Conservation (phyloP, 2,888 invertebrate genomes). For the Teleiodes luculella region DNA sequence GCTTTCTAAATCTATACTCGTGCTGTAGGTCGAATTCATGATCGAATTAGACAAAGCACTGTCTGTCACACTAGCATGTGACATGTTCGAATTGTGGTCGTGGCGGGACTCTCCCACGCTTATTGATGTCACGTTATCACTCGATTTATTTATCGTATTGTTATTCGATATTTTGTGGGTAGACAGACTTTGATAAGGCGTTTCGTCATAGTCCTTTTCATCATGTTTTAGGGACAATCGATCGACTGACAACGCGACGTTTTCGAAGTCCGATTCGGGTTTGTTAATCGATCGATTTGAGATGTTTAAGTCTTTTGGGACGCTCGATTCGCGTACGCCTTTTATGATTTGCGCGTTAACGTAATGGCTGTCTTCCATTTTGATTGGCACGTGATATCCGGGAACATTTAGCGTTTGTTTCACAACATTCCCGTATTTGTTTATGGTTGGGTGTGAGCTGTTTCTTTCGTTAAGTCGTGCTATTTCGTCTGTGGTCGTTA, state of each 20-base stretch:
- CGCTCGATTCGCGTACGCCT: conserved; percentile 60
- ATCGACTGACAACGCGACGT: conserved; percentile 49
- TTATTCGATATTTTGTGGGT: conserved; percentile 59
- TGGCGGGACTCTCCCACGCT: conserved; percentile 40
- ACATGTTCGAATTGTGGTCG: conserved; percentile 29
- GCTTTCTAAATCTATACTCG: conserved; percentile 48
- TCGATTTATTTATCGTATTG: conserved; percentile 50
- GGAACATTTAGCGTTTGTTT: conserved; percentile 37
- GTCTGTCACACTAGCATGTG: conserved; percentile 37
- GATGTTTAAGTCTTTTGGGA: conserved; percentile 52
- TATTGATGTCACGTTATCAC: conserved; percentile 66
- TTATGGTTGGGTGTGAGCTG: conserved; percentile 54
- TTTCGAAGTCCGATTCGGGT: conserved; percentile 46
- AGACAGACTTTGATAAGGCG: conserved; percentile 68
- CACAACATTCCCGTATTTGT: conserved; percentile 40
- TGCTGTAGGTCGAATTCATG: conserved; percentile 52
- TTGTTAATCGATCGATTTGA: conserved; percentile 47
- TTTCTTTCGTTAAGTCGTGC: conserved; percentile 65
- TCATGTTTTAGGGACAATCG: conserved; percentile 52
- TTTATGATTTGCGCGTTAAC: conserved; percentile 71
- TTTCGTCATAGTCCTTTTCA: conserved; percentile 59
- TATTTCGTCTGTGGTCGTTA: conserved; percentile 84
- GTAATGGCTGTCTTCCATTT: conserved; percentile 59
- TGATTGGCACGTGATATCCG: conserved; percentile 34
- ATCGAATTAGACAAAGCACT: conserved; percentile 50